Evolutionary conservation across 1,140 invertebrate species (phyloP), one percentile per base, ranked within the genome.

Genomic region (Doryteuthis pealeii): DNA sequence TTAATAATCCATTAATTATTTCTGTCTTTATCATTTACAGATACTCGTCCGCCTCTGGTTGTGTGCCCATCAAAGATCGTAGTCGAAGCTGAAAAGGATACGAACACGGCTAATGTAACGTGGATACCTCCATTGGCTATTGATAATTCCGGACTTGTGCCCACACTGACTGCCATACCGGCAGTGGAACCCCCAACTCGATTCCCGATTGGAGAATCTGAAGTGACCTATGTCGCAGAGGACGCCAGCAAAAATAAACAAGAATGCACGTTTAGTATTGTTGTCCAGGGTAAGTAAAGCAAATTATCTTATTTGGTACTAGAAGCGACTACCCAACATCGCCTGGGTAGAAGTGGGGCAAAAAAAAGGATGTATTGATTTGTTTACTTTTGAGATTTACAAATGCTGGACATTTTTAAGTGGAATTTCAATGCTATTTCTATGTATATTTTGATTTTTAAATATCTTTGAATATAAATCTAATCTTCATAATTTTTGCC

Each of bases 61-160:
- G 81, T 75, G 14, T 92, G 91, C 82, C 91, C 91, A 12, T 62
- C 86, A 26, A 86, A 91, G 79, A 87, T 91, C 12, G 84, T 81
- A 0, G 76, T 81, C 3, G 79, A 77, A 10, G 88, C 89, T 18
- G 74, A 89, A 28, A 79, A 81, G 2, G 83, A 89, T 6, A 89
- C 90, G 78, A 89, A 89, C 71, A 91, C 89, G 81, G 91, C 91
- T 0, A 82, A 86, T 4, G 90, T 91, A 32, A 82, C 71, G 15
- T 91, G 90, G 90, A 79, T 85, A 15, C 78, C 84, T 31, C 90
- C 91, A 0, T 80, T 83, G 5, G 84, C 86, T 22, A 80, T 83
- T 32, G 89, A 89, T 81, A 86, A 87, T 73, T 85, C 85, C 15
- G 83, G 84, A 14, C 78, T 82, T n/a, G 72, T 83, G n/a, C 84